phyloP scores from a whole-genome alignment of 2,888 invertebrate species.

The Apodemia mormo region DNA sequence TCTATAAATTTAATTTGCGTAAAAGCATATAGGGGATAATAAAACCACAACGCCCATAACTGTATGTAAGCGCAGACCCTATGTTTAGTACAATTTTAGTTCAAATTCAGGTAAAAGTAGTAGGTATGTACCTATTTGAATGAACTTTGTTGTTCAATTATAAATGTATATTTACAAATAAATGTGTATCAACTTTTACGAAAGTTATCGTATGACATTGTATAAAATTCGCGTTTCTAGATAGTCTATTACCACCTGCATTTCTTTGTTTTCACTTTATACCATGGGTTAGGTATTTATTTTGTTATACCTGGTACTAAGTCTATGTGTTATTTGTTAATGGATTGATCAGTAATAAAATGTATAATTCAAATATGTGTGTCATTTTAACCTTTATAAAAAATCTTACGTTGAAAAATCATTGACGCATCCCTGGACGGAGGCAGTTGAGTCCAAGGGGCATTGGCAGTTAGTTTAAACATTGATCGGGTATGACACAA shows the following conservation, averaged over 20 bases:
- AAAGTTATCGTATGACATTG: constrained; percentile 41
- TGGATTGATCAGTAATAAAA: constrained; percentile 74
- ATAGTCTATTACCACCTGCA: constrained; percentile 52
- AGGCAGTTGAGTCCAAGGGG: too few species aligned
- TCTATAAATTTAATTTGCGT: not conserved
- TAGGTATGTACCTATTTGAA: constrained; percentile 45
- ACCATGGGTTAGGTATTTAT: constrained; percentile 78
- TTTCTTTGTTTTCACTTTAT: constrained; percentile 58
- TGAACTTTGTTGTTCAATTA: constrained; percentile 43
- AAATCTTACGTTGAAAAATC: too few species aligned
- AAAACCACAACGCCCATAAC: not conserved
- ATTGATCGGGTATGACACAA: too few species aligned
- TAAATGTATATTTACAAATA: constrained; percentile 56
- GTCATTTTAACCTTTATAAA: constrained; percentile 19
- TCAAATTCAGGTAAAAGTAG: constrained; percentile 60
- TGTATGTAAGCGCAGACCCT: constrained; percentile 45
- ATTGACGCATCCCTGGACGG: too few species aligned
- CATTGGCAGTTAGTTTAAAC: too few species aligned
- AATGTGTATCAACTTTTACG: constrained; percentile 54
- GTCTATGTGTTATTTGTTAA: constrained; percentile 78
- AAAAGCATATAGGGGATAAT: not conserved
- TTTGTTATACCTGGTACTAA: constrained; percentile 77
- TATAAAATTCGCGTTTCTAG: constrained; percentile 47
- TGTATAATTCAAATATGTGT: constrained; percentile 65
- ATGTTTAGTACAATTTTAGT: constrained; percentile 76